Conservation (phyloP, 1,140 invertebrate genomes). For the Pantala flavescens region DNA sequence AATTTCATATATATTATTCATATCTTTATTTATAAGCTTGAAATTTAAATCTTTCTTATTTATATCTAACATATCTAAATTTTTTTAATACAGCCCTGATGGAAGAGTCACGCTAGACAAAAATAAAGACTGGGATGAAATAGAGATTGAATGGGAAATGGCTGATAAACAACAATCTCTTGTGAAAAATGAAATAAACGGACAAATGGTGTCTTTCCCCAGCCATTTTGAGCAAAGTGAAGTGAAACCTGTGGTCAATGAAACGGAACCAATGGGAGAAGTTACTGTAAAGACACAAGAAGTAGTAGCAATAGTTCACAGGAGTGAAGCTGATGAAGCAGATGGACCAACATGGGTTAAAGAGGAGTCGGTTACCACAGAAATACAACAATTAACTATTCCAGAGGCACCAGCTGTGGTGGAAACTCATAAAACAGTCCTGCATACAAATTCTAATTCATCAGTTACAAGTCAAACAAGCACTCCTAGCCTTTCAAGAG, state of each 20-base stretch:
- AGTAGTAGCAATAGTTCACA: slow-evolving; percentile 7
- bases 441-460: slow-evolving; percentile 22
- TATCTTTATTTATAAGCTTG: no score
- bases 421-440: slow-evolving; percentile 14
- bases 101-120: slow-evolving; percentile 23
- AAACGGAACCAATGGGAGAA: neutral
- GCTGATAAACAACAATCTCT: slow-evolving; percentile 24
- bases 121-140: slow-evolving; percentile 28
- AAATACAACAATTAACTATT: slow-evolving; percentile 18
- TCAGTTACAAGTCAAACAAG: slow-evolving; percentile 33
- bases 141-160: slow-evolving; percentile 27
- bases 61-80: no score
- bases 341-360: slow-evolving; percentile 16
- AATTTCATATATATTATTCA: no score
- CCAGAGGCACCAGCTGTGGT: slow-evolving; percentile 23
- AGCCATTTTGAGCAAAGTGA: neutral
- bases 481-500: slow-evolving; percentile 28
- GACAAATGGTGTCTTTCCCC: neutral
- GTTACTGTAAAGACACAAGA: neutral
- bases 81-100: slow-evolving; percentile 16
- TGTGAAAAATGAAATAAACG: neutral
- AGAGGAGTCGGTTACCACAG: neutral
- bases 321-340: slow-evolving; percentile 19
- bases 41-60: no score
- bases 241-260: neutral